Conservation (phyloP, 1,140 invertebrate species). For the Drosophila pallidifrons region DNA sequence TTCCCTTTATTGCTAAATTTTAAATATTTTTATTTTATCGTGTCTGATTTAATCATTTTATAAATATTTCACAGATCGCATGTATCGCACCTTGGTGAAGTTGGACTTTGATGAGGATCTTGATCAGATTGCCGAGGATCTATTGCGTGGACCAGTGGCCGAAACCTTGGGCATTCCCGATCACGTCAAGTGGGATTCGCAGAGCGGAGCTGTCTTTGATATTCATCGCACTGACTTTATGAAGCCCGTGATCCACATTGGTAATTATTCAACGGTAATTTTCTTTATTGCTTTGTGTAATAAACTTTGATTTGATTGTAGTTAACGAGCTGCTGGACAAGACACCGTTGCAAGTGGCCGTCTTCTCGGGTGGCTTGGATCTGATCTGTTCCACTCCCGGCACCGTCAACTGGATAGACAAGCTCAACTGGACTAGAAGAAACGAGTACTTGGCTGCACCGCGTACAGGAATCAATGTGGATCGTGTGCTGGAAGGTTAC, state of each 20-base stretch:
- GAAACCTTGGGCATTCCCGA: constrained; percentile 88
- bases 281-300: too few species aligned
- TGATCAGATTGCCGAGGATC: constrained; percentile 81
- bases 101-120: constrained; percentile 72
- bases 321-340: constrained; percentile 90
- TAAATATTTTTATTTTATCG: too few species aligned
- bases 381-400: constrained; percentile 90
- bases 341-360: constrained; percentile 85
- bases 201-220: constrained; percentile 88
- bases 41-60: too few species aligned
- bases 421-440: constrained; percentile 88
- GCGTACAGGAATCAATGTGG: constrained; percentile 86
- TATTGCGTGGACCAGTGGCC: constrained; percentile 91
- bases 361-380: constrained; percentile 86
- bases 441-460: constrained; percentile 86
- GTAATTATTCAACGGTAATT: constrained; percentile 76
- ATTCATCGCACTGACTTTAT: constrained; percentile 91
- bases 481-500: constrained; percentile 88
- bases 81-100: constrained; percentile 69
- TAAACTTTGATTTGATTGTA: constrained; percentile 62
- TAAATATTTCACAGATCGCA: constrained; percentile 43
- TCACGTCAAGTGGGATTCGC: constrained; percentile 88
- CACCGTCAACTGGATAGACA: constrained; percentile 90
- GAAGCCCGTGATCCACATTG: constrained; percentile 91
- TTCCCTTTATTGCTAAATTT: too few species aligned